Conservation (phyloP, 2,888 invertebrate species). For the Ephialtes manifestator region DNA sequence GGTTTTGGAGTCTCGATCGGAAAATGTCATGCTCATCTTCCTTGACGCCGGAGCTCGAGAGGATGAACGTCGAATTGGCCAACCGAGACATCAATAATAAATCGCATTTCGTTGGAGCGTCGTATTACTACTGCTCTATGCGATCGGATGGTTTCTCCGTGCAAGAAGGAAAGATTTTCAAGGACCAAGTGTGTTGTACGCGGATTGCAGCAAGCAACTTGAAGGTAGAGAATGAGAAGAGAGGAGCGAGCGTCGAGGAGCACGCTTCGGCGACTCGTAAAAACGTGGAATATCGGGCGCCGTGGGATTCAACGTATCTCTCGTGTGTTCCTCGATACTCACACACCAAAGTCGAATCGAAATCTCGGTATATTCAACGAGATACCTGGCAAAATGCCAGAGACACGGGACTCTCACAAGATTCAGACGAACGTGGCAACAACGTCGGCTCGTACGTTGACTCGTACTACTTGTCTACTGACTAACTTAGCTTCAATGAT, state of each 20-base stretch:
- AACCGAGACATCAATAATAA: conserved; percentile 59
- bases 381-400: conserved; percentile 63
- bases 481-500: not conserved
- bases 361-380: conserved; percentile 60
- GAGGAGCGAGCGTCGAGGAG: conserved; percentile 44
- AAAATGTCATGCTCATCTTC: not conserved
- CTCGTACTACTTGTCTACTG: conserved; percentile 57
- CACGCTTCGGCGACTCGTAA: conserved; percentile 66
- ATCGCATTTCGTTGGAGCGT: conserved; percentile 42
- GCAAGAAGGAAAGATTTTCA: conserved; percentile 31
- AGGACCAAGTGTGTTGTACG: conserved; percentile 22
- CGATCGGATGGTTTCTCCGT: conserved; percentile 34
- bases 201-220: conserved; percentile 15
- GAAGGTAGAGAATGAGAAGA: conserved; percentile 5
- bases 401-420: conserved; percentile 9
- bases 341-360: conserved; percentile 53
- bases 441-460: conserved; percentile 54
- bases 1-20: not conserved
- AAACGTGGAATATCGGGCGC: conserved; percentile 66
- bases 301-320: conserved; percentile 54
- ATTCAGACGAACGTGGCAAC: conserved; percentile 54
- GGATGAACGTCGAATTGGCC: conserved; percentile 53
- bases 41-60: not conserved
- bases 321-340: conserved; percentile 47
- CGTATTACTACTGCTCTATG: conserved; percentile 5